A percentile compares a stretch with the other conserved stretches of the same genome.
Evolutionary conservation across 2,888 invertebrate species (phyloP).

Genomic region (Drosophila borealis): DNA sequence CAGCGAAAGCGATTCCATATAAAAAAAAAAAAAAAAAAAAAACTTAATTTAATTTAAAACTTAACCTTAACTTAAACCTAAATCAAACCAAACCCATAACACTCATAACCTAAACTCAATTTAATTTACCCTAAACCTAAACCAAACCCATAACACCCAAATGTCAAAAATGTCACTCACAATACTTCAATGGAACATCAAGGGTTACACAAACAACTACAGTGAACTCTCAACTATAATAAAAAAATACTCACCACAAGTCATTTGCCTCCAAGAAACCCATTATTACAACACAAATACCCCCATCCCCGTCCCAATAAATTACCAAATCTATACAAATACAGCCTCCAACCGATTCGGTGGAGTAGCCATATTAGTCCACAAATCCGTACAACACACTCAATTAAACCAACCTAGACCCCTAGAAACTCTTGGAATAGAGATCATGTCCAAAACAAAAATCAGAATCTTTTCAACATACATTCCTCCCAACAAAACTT

Average conservation of each 20-base stretch:
- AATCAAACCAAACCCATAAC: too few species aligned
- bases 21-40: too few species aligned
- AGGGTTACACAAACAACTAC: neutral
- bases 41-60: too few species aligned
- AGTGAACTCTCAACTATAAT: neutral
- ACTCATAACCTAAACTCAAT: too few species aligned
- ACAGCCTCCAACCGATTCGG: conserved; percentile 8
- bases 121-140: too few species aligned
- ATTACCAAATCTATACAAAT: neutral
- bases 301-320: neutral
- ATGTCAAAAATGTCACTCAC: neutral
- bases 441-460: too few species aligned
- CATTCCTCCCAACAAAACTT: too few species aligned
- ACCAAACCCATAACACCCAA: too few species aligned
- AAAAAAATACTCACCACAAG: neutral
- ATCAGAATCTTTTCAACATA: too few species aligned
- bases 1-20: too few species aligned
- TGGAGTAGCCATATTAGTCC: conserved; percentile 3
- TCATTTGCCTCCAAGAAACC: conserved; percentile 1
- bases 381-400: neutral
- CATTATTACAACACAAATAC: neutral
- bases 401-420: neutral
- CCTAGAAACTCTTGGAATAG: too few species aligned
- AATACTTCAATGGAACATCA: conserved; percentile 1
- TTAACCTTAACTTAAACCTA: too few species aligned